Conservation (phyloP, 2,113 vertebrate species). For the Cynopterus brachyotis region DNA sequence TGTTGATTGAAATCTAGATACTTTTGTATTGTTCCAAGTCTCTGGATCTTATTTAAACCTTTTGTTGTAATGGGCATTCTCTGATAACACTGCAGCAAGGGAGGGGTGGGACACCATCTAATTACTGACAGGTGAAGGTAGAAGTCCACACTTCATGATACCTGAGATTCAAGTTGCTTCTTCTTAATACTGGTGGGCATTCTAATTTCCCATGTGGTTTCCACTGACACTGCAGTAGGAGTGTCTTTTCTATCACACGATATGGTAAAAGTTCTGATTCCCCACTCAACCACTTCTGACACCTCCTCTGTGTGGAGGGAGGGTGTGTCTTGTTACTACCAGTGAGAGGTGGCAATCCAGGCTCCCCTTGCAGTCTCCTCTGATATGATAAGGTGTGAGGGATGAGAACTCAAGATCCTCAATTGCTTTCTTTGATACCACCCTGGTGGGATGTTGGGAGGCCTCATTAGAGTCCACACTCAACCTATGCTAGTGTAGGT, state of each 20-base stretch:
- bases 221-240: neutral
- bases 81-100: neutral
- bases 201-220: neutral
- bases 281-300: neutral
- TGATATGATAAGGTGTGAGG: neutral
- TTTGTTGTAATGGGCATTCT: neutral
- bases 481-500: no score
- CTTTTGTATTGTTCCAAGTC: neutral
- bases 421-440: neutral
- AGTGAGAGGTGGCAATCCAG: rapidly evolving
- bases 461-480: neutral
- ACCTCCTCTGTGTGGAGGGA: neutral
- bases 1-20: neutral
- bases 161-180: rapidly evolving
- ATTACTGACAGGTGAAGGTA: neutral
- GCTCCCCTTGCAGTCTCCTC: rapidly evolving
- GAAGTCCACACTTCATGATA: neutral
- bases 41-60: neutral
- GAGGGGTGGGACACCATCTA: rapidly evolving
- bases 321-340: rapidly evolving
- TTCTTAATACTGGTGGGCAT: neutral
- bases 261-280: neutral
- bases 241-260: neutral
- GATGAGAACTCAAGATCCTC: no score
- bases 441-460: neutral